Conservation (phyloP, 2,113 vertebrate genomes). For the Lophochroa leadbeateri region DNA sequence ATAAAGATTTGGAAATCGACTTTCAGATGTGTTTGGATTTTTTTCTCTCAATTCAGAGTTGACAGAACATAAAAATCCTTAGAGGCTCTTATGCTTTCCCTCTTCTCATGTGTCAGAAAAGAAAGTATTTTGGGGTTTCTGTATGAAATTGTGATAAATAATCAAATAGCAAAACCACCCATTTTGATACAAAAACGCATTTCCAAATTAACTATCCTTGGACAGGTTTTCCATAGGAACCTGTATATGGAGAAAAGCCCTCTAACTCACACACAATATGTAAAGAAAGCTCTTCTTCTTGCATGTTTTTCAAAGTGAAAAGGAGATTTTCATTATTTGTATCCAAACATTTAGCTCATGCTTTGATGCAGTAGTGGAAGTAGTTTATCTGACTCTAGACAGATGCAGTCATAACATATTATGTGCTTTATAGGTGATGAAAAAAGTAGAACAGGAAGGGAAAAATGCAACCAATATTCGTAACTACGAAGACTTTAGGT, state of each 20-base stretch:
- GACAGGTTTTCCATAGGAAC: background rate
- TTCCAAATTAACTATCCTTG: background rate
- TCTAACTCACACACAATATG: background rate
- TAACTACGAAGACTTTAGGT: background rate
- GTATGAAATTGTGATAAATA: background rate
- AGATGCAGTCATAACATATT: background rate
- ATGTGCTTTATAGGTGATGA: background rate
- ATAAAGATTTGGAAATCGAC: background rate
- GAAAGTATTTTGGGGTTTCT: background rate
- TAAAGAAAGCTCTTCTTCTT: background rate
- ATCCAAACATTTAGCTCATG: background rate
- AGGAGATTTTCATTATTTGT: background rate
- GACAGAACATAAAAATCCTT: background rate
- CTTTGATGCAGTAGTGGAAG: background rate
- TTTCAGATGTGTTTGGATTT: background rate
- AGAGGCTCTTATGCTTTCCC: background rate
- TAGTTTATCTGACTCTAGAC: conserved; percentile 5
- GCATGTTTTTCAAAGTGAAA: background rate
- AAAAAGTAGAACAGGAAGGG: background rate
- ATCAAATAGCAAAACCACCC: background rate
- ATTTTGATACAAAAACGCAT: background rate
- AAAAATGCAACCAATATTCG: background rate
- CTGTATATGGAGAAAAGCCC: background rate
- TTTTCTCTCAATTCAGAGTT: background rate
- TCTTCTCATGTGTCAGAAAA: background rate